A percentile compares a stretch with the other conserved stretches of the same genome.
phyloP scores from a whole-genome alignment of 2,888 invertebrate genomes.

The Escarpia spicata region DNA sequence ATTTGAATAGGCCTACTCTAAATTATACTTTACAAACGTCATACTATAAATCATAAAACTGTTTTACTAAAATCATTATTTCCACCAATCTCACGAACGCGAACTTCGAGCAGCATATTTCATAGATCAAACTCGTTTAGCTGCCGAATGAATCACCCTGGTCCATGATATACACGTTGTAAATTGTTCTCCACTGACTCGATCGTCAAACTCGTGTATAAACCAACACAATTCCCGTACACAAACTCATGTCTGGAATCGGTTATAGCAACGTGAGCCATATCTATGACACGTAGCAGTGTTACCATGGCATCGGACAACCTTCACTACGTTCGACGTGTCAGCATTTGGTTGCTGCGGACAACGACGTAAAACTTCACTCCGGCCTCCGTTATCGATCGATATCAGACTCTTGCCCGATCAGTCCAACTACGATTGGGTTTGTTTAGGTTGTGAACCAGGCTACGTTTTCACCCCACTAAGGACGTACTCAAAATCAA shows the following conservation, averaged over 20 bases:
- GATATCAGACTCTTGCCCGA: neutral
- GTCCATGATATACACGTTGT: neutral
- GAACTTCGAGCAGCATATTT: neutral
- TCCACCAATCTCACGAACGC: neutral
- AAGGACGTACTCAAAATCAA: neutral
- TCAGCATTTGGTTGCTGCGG: neutral
- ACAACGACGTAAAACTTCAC: neutral
- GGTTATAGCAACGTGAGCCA: constrained; percentile 1
- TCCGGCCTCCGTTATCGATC: neutral
- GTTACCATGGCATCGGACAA: neutral
- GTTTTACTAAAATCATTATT: neutral
- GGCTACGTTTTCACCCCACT: neutral
- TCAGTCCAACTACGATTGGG: neutral
- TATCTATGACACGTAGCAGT: neutral
- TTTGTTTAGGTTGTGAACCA: neutral
- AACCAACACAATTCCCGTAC: neutral
- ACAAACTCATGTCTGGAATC: neutral
- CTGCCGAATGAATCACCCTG: neutral
- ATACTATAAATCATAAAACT: too few species aligned
- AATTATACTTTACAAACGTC: too few species aligned
- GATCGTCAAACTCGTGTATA: neutral
- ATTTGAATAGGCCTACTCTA: too few species aligned
- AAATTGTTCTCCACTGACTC: neutral
- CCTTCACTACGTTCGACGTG: neutral
- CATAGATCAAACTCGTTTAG: neutral